These are phyloP conservation scores for Epizoanthus ramosus DNA, from an alignment of 92 coral and sea anemone species.

Conservation along the genomic window DNA sequence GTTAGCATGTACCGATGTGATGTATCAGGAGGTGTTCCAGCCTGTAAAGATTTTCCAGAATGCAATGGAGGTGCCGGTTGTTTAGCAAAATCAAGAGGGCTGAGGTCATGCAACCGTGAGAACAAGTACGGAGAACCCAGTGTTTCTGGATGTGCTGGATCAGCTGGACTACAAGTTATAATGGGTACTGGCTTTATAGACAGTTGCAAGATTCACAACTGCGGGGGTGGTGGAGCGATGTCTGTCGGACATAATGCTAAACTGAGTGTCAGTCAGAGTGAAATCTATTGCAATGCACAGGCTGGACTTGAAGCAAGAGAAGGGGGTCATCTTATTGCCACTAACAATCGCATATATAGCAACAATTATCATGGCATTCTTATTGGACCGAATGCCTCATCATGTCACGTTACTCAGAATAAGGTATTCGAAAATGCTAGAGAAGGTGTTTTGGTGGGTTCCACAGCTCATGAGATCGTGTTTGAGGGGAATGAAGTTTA, in stretches of 20 bases:
- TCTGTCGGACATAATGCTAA: constrained; percentile 29
- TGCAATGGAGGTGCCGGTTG: constrained; percentile 83
- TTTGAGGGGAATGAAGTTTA: constrained; percentile 49
- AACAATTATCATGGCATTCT: constrained; percentile 57
- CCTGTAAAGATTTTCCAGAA: constrained; percentile 82
- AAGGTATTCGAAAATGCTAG: constrained; percentile 66
- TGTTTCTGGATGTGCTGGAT: constrained; percentile 50
- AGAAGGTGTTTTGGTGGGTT: constrained; percentile 55
- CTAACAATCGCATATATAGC: constrained; percentile 54
- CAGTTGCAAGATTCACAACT: constrained; percentile 53
- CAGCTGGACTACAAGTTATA: constrained; percentile 43
- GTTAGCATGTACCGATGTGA: constrained; percentile 45
- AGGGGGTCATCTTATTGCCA: constrained; percentile 54
- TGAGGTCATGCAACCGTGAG: constrained; percentile 57
- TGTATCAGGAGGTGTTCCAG: constrained; percentile 56
- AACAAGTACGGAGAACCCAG: constrained; percentile 51
- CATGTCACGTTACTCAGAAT: constrained; percentile 45
- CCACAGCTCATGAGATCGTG: neutral
- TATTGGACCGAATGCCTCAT: constrained; percentile 58
- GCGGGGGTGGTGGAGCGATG: constrained; percentile 67
- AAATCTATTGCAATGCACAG: constrained; percentile 59
- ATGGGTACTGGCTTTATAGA: constrained; percentile 41
- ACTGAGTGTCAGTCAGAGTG: constrained; percentile 40
- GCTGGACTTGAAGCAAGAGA: constrained; percentile 74
- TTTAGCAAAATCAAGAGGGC: constrained; percentile 44